Conservation (phyloP, 2,797 vertebrate genomes). For the Octomys mimax region DNA sequence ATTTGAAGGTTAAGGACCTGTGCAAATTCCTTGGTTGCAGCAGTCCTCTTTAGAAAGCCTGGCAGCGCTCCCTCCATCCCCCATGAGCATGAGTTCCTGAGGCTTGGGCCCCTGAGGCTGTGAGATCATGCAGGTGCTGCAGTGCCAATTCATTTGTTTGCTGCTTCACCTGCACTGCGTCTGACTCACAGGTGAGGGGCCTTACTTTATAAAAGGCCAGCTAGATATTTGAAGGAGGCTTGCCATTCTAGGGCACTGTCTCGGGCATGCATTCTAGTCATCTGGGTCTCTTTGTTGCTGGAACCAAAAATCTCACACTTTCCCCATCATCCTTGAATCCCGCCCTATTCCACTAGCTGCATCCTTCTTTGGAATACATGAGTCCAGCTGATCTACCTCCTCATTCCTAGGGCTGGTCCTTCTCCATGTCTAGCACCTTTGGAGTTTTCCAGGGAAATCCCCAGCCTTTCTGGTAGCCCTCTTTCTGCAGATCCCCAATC, state of each 20-base stretch:
- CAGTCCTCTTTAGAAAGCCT: neutral
- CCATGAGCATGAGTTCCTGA: neutral
- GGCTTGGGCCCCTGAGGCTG: no score
- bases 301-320: neutral
- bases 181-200: neutral
- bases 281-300: neutral
- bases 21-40: neutral
- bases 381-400: neutral
- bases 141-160: neutral
- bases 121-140: neutral
- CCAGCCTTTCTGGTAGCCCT: neutral
- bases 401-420: neutral
- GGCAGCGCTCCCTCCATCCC: neutral
- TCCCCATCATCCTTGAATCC: neutral
- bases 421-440: neutral
- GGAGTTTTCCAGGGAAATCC: neutral
- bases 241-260: conserved; percentile 29
- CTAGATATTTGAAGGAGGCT: neutral
- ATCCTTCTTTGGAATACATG: neutral
- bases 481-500: neutral
- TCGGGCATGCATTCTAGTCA: neutral
- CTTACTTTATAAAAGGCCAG: conserved; percentile 45
- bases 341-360: neutral
- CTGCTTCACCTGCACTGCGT: neutral
- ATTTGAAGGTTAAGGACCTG: neutral